Evolutionary conservation across 1,140 invertebrate species (phyloP).

Genomic region (Heliothis virescens): DNA sequence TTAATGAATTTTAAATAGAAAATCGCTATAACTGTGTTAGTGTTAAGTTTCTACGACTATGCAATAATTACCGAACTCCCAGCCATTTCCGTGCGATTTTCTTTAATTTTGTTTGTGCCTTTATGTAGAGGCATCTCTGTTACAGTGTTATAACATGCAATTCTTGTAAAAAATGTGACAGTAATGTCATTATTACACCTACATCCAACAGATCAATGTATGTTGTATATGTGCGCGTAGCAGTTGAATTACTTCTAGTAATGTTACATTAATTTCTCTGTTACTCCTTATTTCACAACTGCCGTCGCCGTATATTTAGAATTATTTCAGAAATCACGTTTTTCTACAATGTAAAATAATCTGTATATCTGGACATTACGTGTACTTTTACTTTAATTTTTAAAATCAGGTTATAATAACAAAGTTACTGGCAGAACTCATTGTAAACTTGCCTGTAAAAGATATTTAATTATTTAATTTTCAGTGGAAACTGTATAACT

Average conservation of each 20-base stretch:
- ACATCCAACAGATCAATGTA: slow-evolving; percentile 40
- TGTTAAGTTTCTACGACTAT: slow-evolving; percentile 37
- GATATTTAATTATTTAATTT: slow-evolving; percentile 49
- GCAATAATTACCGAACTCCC: not conserved
- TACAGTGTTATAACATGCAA: slow-evolving; percentile 3
- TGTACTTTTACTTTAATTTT: slow-evolving; percentile 24
- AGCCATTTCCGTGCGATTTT: slow-evolving; percentile 18
- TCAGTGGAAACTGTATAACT: slow-evolving; percentile 46
- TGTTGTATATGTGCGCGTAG: slow-evolving; percentile 10
- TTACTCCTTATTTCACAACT: slow-evolving; percentile 13
- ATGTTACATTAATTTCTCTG: slow-evolving; percentile 31
- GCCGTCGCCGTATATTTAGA: slow-evolving; percentile 34
- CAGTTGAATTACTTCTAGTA: not conserved
- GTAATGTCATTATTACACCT: not conserved
- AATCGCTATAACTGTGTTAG: slow-evolving; percentile 34
- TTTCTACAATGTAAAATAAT: slow-evolving; percentile 24
- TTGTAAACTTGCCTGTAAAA: slow-evolving; percentile 44
- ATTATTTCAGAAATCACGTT: slow-evolving; percentile 32
- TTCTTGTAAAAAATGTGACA: not conserved
- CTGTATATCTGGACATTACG: slow-evolving; percentile 20
- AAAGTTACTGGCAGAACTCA: slow-evolving; percentile 16
- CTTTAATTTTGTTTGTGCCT: slow-evolving; percentile 30
- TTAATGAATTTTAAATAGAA: slow-evolving; percentile 45
- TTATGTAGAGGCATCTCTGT: slow-evolving; percentile 19
- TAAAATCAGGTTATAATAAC: slow-evolving; percentile 16